Evolutionary conservation across 2,113 vertebrate species (phyloP).

Genomic region (Rhea americana): DNA sequence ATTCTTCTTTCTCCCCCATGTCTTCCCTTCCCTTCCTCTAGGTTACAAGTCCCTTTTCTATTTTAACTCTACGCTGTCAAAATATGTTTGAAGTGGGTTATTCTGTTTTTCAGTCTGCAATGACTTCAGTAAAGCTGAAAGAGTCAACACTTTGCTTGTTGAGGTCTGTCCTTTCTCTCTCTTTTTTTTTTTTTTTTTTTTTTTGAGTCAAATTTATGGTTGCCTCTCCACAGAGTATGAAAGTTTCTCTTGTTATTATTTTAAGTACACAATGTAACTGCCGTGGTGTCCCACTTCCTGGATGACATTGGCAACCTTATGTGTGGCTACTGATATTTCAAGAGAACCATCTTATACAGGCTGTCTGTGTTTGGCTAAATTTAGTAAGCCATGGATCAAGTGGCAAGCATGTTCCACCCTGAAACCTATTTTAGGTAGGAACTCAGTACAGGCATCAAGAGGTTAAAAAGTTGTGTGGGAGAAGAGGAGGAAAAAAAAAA

Average conservation of each 20-base stretch:
- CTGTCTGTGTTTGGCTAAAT: constrained; percentile 60
- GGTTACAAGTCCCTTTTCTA: neutral
- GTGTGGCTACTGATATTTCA: constrained; percentile 62
- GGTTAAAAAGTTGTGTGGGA: constrained; percentile 56
- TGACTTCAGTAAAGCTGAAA: neutral
- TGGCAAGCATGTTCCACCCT: constrained; percentile 64
- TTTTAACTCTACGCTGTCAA: neutral
- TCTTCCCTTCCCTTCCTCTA: neutral
- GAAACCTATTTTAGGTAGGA: constrained; percentile 62
- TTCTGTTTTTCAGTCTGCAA: neutral
- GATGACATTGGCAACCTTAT: constrained; percentile 48
- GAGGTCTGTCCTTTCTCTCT: neutral
- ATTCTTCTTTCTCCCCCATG: neutral
- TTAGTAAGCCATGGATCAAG: constrained; percentile 56
- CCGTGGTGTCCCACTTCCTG: constrained; percentile 62
- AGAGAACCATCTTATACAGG: constrained; percentile 37
- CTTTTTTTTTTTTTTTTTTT: neutral
- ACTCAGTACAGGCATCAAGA: constrained; percentile 37
- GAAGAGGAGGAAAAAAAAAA: neutral
- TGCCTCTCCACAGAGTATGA: constrained; percentile 21
- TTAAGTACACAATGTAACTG: constrained; percentile 50
- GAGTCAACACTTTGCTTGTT: constrained; percentile 5
- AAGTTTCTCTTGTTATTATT: constrained; percentile 63
- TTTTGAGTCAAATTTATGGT: constrained; percentile 45
- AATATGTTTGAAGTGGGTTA: neutral